Evolutionary conservation across 2,113 vertebrate species (phyloP).

Genomic region (Scalopus aquaticus): DNA sequence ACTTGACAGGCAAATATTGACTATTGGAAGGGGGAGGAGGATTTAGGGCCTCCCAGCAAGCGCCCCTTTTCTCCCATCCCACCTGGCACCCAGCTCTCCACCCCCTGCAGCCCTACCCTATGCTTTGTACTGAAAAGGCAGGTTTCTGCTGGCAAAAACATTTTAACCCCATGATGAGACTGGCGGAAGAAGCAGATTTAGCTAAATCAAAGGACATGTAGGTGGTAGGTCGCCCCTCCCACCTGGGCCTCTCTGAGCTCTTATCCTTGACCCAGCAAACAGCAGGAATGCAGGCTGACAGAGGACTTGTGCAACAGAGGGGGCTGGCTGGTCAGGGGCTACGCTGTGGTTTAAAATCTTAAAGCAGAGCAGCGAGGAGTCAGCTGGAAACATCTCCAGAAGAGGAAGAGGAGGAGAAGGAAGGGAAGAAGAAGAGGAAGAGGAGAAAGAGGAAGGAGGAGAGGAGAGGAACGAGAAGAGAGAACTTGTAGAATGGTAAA

Average conservation of each 20-base stretch:
- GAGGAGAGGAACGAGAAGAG: not conserved
- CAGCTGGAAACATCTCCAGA: not conserved
- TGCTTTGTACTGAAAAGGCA: not conserved
- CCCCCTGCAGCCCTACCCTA: not conserved
- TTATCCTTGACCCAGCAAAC: no score
- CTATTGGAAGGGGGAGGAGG: not conserved
- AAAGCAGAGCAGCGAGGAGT: not conserved
- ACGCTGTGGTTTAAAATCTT: not conserved
- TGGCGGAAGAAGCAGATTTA: not conserved
- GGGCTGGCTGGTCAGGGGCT: not conserved
- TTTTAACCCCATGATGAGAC: not conserved
- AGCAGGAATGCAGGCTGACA: rapidly evolving
- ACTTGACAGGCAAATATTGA: not conserved
- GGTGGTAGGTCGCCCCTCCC: no score
- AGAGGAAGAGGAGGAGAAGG: not conserved
- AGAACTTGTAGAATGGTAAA: no score
- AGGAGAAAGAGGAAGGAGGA: not conserved
- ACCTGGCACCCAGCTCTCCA: not conserved
- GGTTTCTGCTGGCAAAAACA: not conserved
- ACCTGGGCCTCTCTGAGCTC: no score
- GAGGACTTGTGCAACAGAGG: rapidly evolving
- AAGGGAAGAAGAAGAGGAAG: not conserved
- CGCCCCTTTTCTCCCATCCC: rapidly evolving
- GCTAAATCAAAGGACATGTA: not conserved
- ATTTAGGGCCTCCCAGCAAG: not conserved